Percentiles rank a stretch among this genome's conserved stretches.
These are phyloP conservation scores for Stenichneumon culpator DNA, from an alignment of 2,888 invertebrate genomes.

Conservation along the genomic window DNA sequence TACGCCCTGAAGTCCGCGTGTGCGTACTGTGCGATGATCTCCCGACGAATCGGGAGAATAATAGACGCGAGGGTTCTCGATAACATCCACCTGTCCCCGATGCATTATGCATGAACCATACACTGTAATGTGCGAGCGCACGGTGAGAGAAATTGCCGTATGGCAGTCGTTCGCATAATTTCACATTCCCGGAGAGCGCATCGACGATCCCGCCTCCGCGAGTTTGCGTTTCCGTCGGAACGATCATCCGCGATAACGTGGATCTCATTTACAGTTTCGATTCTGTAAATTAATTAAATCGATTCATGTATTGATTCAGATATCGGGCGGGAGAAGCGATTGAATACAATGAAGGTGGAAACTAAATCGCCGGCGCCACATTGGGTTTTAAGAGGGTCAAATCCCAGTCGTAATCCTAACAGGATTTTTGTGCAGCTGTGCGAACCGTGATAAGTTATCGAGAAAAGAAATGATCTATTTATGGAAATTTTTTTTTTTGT, in stretches of 20 bases:
- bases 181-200: slow-evolving; percentile 26
- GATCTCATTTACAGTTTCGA: slow-evolving; percentile 23
- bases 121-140: slow-evolving; percentile 50
- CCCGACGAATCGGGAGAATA: slow-evolving; percentile 55
- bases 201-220: slow-evolving; percentile 7
- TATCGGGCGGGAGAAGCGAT: slow-evolving; percentile 2
- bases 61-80: slow-evolving; percentile 40
- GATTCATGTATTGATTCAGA: neutral
- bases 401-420: no score
- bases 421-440: no score
- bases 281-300: slow-evolving; percentile 12
- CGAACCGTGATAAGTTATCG: no score
- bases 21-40: neutral
- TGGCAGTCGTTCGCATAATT: slow-evolving; percentile 62
- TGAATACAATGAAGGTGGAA: neutral
- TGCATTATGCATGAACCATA: slow-evolving; percentile 59
- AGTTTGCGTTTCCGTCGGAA: slow-evolving; percentile 21
- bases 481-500: no score
- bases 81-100: slow-evolving; percentile 53
- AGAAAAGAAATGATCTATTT: no score
- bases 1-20: neutral
- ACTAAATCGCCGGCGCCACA: neutral
- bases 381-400: neutral
- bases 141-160: slow-evolving; percentile 45
- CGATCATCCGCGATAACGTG: slow-evolving; percentile 10